Evolutionary conservation across 2,888 invertebrate genomes (phyloP).

Genomic region (Nomada ruficornis): DNA sequence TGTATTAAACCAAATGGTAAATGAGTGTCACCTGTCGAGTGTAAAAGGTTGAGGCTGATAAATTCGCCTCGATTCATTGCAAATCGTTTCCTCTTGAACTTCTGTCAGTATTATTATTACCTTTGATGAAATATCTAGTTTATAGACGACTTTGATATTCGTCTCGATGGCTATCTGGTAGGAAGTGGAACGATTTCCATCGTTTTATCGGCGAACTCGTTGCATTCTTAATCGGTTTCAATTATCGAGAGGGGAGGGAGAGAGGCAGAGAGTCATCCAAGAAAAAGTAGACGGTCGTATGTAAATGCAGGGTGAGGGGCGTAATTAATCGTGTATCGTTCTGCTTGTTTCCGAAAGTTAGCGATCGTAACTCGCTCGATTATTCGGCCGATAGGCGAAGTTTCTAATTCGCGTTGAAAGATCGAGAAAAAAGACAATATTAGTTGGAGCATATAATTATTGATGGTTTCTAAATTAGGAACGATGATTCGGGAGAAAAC

Average conservation of each 20-base stretch:
- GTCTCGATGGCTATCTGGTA: not conserved
- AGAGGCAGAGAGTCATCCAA: not conserved
- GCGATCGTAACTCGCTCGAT: conserved; percentile 25
- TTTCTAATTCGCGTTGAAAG: conserved; percentile 21
- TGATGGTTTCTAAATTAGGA: conserved; percentile 9
- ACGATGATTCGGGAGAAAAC: not conserved
- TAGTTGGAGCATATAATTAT: conserved; percentile 8
- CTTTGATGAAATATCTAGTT: no score
- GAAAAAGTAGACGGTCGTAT: conserved; percentile 21
- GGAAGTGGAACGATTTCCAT: not conserved
- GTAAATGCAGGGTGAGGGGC: not conserved
- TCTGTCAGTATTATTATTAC: conserved; percentile 52
- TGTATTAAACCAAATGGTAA: no score
- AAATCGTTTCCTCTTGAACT: conserved; percentile 45
- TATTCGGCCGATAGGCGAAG: conserved; percentile 19
- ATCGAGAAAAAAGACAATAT: not conserved
- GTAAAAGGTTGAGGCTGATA: no score
- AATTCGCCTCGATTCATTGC: conserved; percentile 38
- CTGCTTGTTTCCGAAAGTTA: conserved; percentile 8
- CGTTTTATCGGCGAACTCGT: not conserved
- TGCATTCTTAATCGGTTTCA: conserved; percentile 23
- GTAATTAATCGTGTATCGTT: conserved; percentile 32
- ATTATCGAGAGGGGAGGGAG: conserved; percentile 19
- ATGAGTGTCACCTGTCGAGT: no score
- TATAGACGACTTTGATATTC: not conserved